Evolutionary conservation across 2,888 invertebrate genomes (phyloP), one percentile per base, ranked within the genome.

Genomic region (Ferdinandea cuprea): DNA sequence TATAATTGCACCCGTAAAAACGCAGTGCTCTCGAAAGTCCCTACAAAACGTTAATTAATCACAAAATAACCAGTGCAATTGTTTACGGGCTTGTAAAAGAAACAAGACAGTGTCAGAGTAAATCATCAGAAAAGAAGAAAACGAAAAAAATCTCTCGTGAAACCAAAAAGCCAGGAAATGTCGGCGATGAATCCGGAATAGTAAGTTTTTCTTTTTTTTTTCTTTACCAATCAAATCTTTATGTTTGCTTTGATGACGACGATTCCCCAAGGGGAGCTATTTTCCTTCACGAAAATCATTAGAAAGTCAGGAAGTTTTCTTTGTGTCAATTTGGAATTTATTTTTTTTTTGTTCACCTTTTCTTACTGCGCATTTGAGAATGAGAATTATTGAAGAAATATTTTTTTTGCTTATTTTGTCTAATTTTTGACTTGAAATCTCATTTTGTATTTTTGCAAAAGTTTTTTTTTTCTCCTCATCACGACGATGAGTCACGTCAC

Each of bases 111-210:
- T 74, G 78, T 52, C 61, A 71, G n/a, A n/a, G 68, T 59, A 59
- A 81, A 44, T 76, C 50, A 56, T 83, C 74, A 44, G 8, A 44
- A 86, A 86, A 85, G 52, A 66, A 69, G 13, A 50, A 54, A n/a
- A n/a, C n/a, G 65, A 54, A 32, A 76, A 46, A 84, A 84, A 65
- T n/a, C n/a, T n/a, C 68, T 81, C 54, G 32, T 30, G 35, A 42
- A 76, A 79, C 77, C 66, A 69, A 85, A 83, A 81, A 86, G 86
- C 87, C 86, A 83, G 84, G 88, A 88, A 88, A 91, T 91, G 91
- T 91, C 91, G 86, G 91, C 91, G 86, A 95, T 95, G 95, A 95
- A 95, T 94, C 95, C 95, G 88, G 95, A 95, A 94, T 95, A 95
- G 95, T 95, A 92, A 95, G 95, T 91, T 79, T 85, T 83, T 80